Evolutionary conservation across 1,140 invertebrate species (phyloP).

Genomic region (Sesamia nonagrioides): DNA sequence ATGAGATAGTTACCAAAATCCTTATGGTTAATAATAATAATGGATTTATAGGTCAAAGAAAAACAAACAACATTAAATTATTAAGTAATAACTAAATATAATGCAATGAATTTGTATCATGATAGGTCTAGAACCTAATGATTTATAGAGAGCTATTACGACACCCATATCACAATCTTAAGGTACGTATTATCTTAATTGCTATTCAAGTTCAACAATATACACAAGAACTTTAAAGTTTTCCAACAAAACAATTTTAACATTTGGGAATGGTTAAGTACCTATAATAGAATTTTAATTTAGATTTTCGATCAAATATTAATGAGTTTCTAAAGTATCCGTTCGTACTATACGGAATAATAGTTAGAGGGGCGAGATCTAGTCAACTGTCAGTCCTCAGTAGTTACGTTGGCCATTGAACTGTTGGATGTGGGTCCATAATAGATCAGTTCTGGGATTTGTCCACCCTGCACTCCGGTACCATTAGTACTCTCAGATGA

Average conservation of each 20-base stretch:
- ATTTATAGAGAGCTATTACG: constrained; percentile 83
- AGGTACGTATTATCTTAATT: constrained; percentile 67
- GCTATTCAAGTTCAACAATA: constrained; percentile 73
- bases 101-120: constrained; percentile 71
- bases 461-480: constrained; percentile 97
- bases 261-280: constrained; percentile 74
- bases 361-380: constrained; percentile 68
- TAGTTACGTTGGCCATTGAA: constrained; percentile 67
- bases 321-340: constrained; percentile 50
- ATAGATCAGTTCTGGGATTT: constrained; percentile 97
- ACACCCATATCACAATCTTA: constrained; percentile 86
- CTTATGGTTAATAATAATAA: too few relatives aligned
- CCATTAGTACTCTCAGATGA: constrained; percentile 98
- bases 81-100: constrained; percentile 64
- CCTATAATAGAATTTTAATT: constrained; percentile 56
- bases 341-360: constrained; percentile 71
- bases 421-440: constrained; percentile 92
- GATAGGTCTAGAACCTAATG: constrained; percentile 70
- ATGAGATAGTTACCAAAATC: too few relatives aligned
- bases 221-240: constrained; percentile 72
- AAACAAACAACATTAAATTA: constrained; percentile 26
- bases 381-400: constrained; percentile 81
- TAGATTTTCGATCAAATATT: constrained; percentile 46
- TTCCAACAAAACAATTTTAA: constrained; percentile 77
- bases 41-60: neutral